These are phyloP conservation scores for Rhyacophila brunnea DNA, from an alignment of 1,140 invertebrate species.

Conservation along the genomic window DNA sequence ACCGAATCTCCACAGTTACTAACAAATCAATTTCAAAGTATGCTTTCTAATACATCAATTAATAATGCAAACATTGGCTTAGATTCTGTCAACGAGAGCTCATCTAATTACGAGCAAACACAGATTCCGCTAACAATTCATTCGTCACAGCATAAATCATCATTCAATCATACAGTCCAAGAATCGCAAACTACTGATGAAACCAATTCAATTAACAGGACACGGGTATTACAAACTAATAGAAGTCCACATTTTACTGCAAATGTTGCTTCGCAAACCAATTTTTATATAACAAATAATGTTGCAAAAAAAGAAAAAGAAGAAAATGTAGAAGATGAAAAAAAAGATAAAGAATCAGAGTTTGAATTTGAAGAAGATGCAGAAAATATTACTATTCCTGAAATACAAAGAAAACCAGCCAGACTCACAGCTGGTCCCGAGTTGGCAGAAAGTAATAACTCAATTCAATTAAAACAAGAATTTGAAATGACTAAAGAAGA, in stretches of 20 bases:
- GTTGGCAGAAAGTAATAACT: too few species aligned
- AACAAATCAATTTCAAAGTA: too few species aligned
- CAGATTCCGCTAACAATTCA: neutral
- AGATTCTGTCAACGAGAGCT: too few species aligned
- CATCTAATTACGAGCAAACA: neutral
- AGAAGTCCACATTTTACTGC: constrained; percentile 14
- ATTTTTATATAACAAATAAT: constrained; percentile 22
- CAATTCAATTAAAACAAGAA: too few species aligned
- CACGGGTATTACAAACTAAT: neutral
- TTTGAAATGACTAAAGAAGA: too few species aligned
- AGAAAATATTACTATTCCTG: constrained; percentile 7
- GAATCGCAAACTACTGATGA: too few species aligned
- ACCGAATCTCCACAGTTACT: too few species aligned
- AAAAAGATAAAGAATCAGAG: constrained; percentile 1
- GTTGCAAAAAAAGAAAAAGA: constrained; percentile 1
- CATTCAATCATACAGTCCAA: too few species aligned
- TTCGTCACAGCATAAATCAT: neutral
- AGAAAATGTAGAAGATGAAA: neutral
- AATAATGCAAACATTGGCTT: too few species aligned
- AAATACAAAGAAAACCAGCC: neutral
- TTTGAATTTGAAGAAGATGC: constrained; percentile 5
- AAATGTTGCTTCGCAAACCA: constrained; percentile 22
- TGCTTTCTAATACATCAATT: too few species aligned
- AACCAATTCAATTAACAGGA: neutral
- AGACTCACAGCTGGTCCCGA: neutral